A percentile compares a stretch with the other conserved stretches of the same genome.
These are phyloP conservation scores for Euwallacea fornicatus DNA, from an alignment of 1,140 invertebrate species.

Conservation along the genomic window DNA sequence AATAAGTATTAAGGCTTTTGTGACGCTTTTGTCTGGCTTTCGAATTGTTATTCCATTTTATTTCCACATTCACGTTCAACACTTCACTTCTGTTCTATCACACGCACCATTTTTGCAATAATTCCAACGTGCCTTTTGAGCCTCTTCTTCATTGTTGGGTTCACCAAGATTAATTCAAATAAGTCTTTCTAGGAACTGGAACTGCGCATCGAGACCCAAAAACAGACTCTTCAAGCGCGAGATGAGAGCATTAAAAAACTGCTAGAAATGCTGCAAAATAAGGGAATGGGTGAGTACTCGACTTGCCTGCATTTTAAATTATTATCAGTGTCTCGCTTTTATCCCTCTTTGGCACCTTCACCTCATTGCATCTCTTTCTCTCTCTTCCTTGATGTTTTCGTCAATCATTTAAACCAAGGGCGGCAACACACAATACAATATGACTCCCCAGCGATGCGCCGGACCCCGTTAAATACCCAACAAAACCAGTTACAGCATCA, in stretches of 20 bases:
- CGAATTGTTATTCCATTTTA: neutral
- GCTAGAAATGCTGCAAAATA: conserved; percentile 96
- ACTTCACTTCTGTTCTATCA: too few species aligned
- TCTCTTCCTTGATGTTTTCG: too few species aligned
- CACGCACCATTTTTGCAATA: too few species aligned
- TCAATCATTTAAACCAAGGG: neutral
- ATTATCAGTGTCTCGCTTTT: too few species aligned
- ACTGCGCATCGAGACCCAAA: conserved; percentile 95
- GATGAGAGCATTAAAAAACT: conserved; percentile 99
- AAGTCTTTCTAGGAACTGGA: conserved; percentile 78
- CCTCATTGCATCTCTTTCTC: conserved; percentile 34
- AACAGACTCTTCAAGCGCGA: conserved; percentile 91
- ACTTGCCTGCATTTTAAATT: neutral
- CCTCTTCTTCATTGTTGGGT: too few species aligned
- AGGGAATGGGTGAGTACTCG: conserved; percentile 84
- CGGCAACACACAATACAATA: neutral
- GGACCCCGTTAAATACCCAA: conserved; percentile 3
- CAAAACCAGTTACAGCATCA: conserved; percentile 40
- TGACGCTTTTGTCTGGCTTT: too few species aligned
- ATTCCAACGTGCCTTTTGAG: too few species aligned
- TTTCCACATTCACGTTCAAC: neutral
- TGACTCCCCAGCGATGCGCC: conserved; percentile 30
- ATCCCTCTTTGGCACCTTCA: conserved; percentile 32
- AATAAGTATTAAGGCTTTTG: too few species aligned
- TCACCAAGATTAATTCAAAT: neutral